Evolutionary conservation across 2,797 vertebrate genomes (phyloP).

Genomic region (Micrastur ruficollis): DNA sequence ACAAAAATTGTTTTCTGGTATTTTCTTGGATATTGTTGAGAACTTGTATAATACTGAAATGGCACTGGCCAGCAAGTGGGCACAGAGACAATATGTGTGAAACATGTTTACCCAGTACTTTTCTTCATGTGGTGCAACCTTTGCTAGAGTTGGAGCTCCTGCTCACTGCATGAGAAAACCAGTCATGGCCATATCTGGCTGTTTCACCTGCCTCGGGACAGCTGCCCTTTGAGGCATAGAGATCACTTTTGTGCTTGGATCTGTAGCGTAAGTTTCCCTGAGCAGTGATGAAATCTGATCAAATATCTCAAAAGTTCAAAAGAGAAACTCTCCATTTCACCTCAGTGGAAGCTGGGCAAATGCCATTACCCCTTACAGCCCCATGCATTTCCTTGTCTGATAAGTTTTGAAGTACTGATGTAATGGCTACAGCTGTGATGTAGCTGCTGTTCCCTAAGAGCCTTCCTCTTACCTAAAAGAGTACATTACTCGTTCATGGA

Average conservation of each 20-base stretch:
- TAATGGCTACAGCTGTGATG: rapidly evolving
- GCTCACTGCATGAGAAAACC: neutral
- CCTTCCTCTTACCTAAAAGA: neutral
- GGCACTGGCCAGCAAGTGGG: neutral
- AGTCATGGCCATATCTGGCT: neutral
- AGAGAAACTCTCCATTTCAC: neutral
- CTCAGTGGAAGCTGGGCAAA: neutral
- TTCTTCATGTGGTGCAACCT: neutral
- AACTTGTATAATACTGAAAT: neutral
- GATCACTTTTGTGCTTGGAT: neutral
- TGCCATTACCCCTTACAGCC: neutral
- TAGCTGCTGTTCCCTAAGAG: neutral
- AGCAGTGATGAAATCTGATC: neutral
- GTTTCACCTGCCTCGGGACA: neutral
- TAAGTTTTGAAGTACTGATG: neutral
- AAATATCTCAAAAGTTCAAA: neutral
- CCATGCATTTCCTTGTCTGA: neutral
- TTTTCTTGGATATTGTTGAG: neutral
- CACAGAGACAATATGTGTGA: neutral
- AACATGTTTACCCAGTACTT: neutral
- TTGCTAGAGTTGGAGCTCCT: neutral
- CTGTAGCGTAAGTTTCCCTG: neutral
- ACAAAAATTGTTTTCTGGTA: neutral
- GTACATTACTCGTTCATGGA: neutral
- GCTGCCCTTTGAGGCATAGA: neutral